Evolutionary conservation across 1,140 invertebrate genomes (phyloP), one percentile per base, ranked within the genome.

Genomic region (Aphis gossypii): DNA sequence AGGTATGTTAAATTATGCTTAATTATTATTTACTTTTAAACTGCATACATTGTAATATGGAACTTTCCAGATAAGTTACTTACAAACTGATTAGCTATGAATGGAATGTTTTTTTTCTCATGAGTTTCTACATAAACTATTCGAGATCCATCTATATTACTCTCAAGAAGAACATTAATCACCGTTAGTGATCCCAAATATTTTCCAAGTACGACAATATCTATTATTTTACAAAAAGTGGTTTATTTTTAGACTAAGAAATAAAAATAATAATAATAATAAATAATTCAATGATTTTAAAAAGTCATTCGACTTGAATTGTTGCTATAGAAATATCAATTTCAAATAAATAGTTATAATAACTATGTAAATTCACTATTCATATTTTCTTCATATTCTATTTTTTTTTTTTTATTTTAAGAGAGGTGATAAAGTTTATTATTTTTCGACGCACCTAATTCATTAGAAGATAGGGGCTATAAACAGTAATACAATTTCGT

Each of bases 121-220:
- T 44, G 2, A 20, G 46, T 41, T 18, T 84, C 82, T 7, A 38
- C 38, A 23, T 54, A 93, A 41, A 54, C 35, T 23, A 93, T 93
- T 51, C 82, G 68, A 30, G 82, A 56, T 51, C 92, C 48, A 18
- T 93, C 14, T 0, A 93, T 44, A 54, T 56, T 38, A 23, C 21
- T 84, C 7, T 93, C 82, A 0, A 93, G 48, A 46, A 93, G 82
- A 20, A 54, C 82, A 54, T 93, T 93, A 8, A 93, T 93, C n/a
- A 93, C 51, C 5, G 92, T 41, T 41, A 93, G 35, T 1, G 92
- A 86, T 56, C 48, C 92, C 2, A 93, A 2, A 18, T 84, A 93
- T 41, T 93, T 93, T 30, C 92, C 92, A 1, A 54, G 56, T 8
- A 93, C 92, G 23, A 93, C 54, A 35, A 93, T 84, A 5, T 48